phyloP scores from a whole-genome alignment of 2,888 invertebrate species.

The Dicranocentrus wangi region DNA sequence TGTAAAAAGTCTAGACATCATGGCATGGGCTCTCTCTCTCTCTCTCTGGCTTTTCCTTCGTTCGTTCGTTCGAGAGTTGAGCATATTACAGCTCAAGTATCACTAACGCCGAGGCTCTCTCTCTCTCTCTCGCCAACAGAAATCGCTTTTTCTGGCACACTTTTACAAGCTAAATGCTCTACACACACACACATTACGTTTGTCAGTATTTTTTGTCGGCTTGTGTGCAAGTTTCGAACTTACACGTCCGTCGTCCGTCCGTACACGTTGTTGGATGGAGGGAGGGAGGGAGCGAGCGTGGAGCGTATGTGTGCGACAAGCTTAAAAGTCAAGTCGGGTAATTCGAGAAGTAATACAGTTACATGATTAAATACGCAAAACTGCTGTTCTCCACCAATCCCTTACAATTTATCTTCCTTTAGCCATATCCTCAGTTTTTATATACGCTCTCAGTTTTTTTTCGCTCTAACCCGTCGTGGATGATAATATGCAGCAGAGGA shows the following conservation, averaged over 20 bases:
- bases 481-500: too few relatives aligned
- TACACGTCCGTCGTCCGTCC: slow-evolving; percentile 12
- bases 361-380: slow-evolving; percentile 48
- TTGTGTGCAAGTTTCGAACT: too few relatives aligned
- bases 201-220: slow-evolving; percentile 24
- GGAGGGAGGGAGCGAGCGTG: too few relatives aligned
- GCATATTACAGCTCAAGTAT: neutral
- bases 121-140: slow-evolving; percentile 39
- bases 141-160: slow-evolving; percentile 61
- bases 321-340: slow-evolving; percentile 1
- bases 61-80: slow-evolving; percentile 20
- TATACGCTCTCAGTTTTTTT: too few relatives aligned
- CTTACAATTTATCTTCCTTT: slow-evolving; percentile 39
- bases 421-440: slow-evolving; percentile 19
- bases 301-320: neutral
- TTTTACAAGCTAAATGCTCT: slow-evolving; percentile 51
- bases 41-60: slow-evolving; percentile 7
- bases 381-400: slow-evolving; percentile 13
- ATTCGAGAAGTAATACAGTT: slow-evolving; percentile 23
- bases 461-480: too few relatives aligned
- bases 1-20: slow-evolving; percentile 19
- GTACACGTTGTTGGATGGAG: too few relatives aligned
- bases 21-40: neutral
- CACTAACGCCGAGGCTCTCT: too few relatives aligned
- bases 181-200: slow-evolving; percentile 34